These are phyloP conservation scores for Cryptus viduatorius DNA, from an alignment of 2,888 invertebrate species.

Conservation along the genomic window DNA sequence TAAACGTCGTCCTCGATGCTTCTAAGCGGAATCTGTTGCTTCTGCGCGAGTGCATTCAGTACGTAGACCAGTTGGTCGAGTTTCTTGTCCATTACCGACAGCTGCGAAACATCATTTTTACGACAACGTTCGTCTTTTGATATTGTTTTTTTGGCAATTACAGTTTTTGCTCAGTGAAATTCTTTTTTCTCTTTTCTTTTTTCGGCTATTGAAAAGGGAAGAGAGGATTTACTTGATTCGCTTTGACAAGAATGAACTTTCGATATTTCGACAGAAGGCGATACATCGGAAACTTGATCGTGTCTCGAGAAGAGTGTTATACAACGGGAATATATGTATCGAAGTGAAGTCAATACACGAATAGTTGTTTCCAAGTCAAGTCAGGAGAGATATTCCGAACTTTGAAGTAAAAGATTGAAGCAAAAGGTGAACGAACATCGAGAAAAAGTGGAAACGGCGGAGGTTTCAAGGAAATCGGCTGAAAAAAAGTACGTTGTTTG, in stretches of 20 bases:
- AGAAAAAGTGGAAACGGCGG: not conserved
- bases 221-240: not conserved
- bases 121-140: conserved; percentile 1
- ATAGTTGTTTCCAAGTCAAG: not conserved
- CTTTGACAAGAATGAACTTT: conserved; percentile 4
- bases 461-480: conserved; percentile 21
- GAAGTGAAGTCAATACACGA: no score
- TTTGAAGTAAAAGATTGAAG: conserved; percentile 29
- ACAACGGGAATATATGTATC: not conserved
- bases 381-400: not conserved
- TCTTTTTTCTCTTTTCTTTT: no score
- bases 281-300: not conserved
- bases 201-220: not conserved
- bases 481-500: conserved; percentile 25
- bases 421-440: conserved; percentile 20
- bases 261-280: not conserved
- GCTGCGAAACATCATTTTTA: conserved; percentile 80
- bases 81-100: conserved; percentile 86
- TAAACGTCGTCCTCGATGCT: conserved; percentile 86
- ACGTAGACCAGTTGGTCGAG: conserved; percentile 86
- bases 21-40: conserved; percentile 86
- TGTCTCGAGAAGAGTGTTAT: not conserved
- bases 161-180: not conserved
- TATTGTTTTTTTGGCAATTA: conserved; percentile 82
- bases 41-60: conserved; percentile 87